Base-by-base conservation (phyloP, 2,888 invertebrate genomes). In the Chalcosyrphus nemorum region DNA sequence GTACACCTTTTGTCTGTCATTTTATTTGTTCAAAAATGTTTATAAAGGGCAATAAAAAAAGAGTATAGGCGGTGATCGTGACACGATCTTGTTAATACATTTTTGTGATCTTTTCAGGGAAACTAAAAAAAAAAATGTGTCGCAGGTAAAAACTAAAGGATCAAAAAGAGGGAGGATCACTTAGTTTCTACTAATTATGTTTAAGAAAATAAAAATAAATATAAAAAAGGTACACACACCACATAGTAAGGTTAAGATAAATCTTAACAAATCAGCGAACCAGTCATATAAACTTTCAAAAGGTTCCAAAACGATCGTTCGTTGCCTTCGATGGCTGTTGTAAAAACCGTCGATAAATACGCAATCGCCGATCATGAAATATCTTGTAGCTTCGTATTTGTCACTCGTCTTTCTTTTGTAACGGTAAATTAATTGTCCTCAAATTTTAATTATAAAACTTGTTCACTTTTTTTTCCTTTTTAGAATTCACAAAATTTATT, bases 241-340 rank as follows among this genome's bases (percentile, higher is more conserved):
- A 59, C 84, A 84, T 84, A 84, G 59, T 84, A 84, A 70, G 80
- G 78, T 80, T 74, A 84, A 84, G 84, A 80, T 32, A 65, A 75
- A 57, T 84, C 78, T 75, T 65, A 74, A 74, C 80, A 84, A 84
- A 70, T 84, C 84, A 57, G 80, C 80, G 38, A 52, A 43, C 70
- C 35, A 74, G 56, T 66, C 77, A 82, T 74, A 63, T 56, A 77
- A 66, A 47, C 21, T 50, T 27, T 38, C 56, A 13, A 47, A 72
- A 72, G 24, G 54, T 63, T 74, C 66, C 66, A 41, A 38, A 50
- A 19, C 24, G 56, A 74, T 74, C 70, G 57, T 65, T 47, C 61
- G 66, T 52, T 19, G 45, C 19, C 50, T 66, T 68, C 47, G 77
- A 72, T 68, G 27, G 15, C 50, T 61, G 27, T 77, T 45, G 66